Base-by-base conservation (phyloP, 2,797 vertebrate species). In the Microhierax caerulescens region DNA sequence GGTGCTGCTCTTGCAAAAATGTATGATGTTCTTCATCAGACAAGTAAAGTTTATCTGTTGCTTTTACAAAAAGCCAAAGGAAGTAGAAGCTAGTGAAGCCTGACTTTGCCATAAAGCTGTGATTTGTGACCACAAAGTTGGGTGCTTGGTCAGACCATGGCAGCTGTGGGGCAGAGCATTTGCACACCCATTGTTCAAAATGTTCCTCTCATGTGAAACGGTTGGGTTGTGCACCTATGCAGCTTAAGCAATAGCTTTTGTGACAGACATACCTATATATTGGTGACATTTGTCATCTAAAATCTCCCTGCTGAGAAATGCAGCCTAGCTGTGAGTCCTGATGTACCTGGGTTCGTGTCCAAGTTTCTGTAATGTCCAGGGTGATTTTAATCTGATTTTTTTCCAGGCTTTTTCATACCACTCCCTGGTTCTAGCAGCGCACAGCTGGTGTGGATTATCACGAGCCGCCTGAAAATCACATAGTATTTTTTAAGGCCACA, bases 11-110 rank as follows among this genome's bases (percentile, higher is more conserved):
- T 80, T 59, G 28, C 9, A 77, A 63, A 74, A 80, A 54, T 3
- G 1, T 15, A 4, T 11, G 6, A 4, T 11, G 6, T 20, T 59
- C 32, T 41, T 41, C 4, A 0, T 39, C 47, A 67, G 53, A 39
- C 22, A 73, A 37, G 2, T 32, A 27, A 73, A 34, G 7, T 34
- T n/a, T 56, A 13, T 47, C 30, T 57, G 22, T 28, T 36, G 21
- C 28, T 92, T 81, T 67, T 39, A 24, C n/a, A 50, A 76, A 88
- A 90, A 61, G 13, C 24, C 47, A 21, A 73, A 73, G 12, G 17
- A 57, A 90, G 32, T 50, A 16, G 8, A 73, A 59, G 57, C 25
- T 64, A 0, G 0, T 18, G 11, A 88, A 67, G 21, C 22, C 48
- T 7, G 8, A 21, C 36, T 85, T 92, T 54, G 37, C 7, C 39